Evolutionary conservation across 2,888 invertebrate genomes (phyloP).

Genomic region (Clunio marinus): DNA sequence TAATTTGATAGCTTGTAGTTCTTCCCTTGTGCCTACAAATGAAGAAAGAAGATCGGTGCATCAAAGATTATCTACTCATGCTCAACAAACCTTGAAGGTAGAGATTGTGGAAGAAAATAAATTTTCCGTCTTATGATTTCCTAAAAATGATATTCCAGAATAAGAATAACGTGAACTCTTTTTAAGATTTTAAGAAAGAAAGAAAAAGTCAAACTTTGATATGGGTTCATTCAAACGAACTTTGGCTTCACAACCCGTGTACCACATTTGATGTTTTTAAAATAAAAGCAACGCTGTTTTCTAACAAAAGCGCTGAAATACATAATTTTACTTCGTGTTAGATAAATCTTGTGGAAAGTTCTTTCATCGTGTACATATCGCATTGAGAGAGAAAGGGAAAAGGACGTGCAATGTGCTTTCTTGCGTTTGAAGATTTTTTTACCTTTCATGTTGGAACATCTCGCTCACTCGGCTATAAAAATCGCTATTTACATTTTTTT

Average conservation of each 20-base stretch:
- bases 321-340: slow-evolving; percentile 22
- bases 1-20: neutral
- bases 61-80: neutral
- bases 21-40: neutral
- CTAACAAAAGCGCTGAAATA: slow-evolving; percentile 8
- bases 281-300: too few relatives aligned
- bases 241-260: neutral
- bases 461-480: neutral
- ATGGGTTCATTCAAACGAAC: slow-evolving; percentile 25
- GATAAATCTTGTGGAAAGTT: slow-evolving; percentile 38
- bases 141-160: slow-evolving; percentile 10
- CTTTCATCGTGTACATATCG: slow-evolving; percentile 29
- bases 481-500: slow-evolving; percentile 2
- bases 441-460: neutral
- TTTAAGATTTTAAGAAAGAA: neutral
- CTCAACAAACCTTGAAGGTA: neutral
- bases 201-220: slow-evolving; percentile 36
- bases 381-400: neutral
- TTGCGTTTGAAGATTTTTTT: neutral
- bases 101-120: neutral
- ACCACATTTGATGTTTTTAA: neutral
- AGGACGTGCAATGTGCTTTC: neutral
- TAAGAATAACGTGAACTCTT: neutral
- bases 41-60: neutral
- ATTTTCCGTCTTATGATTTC: neutral